Base-by-base conservation (phyloP, 1,140 invertebrate genomes). In the Cydia splendana region DNA sequence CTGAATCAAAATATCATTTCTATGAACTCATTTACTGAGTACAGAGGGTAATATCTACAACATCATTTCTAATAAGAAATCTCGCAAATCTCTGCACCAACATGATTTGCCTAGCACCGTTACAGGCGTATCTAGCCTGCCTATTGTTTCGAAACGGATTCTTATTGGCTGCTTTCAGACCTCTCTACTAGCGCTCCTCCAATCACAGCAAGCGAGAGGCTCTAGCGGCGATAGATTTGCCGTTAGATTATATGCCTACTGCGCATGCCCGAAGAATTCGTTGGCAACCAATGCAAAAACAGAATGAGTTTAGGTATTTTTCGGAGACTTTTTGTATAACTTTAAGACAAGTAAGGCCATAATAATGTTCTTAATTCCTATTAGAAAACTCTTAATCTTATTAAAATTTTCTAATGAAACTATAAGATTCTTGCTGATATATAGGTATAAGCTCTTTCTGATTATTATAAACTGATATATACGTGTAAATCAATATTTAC, bases 121-220 rank as follows among this genome's bases (percentile, higher is more conserved):
- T 82, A 82, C 82, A 84, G 80, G 81, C 87, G 82, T 85, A 80
- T 73, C 79, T 71, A 83, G 65, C 20, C 71, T 67, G 79, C 82
- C 86, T 87, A 91, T 91, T 91, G 88, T 91, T 86, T 80, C 82
- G 57, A 79, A 73, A 53, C 20, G 74, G 67, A 74, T 73, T 78
- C 75, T 79, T 74, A 91, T 91, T 91, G 90, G 90, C 30, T 30
- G 78, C 28, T 75, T 74, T 75, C 71, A 28, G 45, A 75, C 79
- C 76, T 79, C 62, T 81, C 71, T 69, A 77, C 45, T 30, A 45
- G 15, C 74, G 69, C 51, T 85, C 81, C 84, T 87, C 90, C 88
- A 91, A 91, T 91, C 90, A 87, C 83, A 76, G 81, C 81, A 10
- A 20, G 75, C 73, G 42, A 75, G 78, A 85, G 83, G 85, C 75